Evolutionary conservation across 1,140 invertebrate genomes (phyloP), one percentile per base, ranked within the genome.

Genomic region (Acromyrmex charruanus): DNA sequence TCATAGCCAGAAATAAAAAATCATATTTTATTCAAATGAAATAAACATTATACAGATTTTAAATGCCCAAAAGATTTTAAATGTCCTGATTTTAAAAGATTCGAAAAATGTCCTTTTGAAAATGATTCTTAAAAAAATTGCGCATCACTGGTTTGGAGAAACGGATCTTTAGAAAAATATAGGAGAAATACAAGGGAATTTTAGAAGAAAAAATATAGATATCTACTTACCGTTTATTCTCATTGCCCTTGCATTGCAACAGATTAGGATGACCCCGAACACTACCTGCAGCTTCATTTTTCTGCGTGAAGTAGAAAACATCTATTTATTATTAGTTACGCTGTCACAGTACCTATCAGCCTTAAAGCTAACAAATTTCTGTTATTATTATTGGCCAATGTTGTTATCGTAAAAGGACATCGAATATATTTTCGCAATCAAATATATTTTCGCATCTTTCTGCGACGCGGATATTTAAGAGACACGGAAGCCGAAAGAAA

Each of bases 211-310:
- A 69, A 69, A 28, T 51, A 51, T 51, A 49, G 44, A 69, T 25
- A 51, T 69, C 35, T 66, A 9, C 6, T 69, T 69, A 69, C 66
- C 2, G 14, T 25, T 49, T 69, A 12, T 69, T 5, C 2, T 16
- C 12, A n/a, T 14, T 18, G 66, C 66, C 66, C 12, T 28, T 2
- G 3, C 66, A 10, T 69, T 69, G 66, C 14, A 69, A 18, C 66
- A 69, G 39, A 69, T 51, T 21, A 69, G 21, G 21, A 69, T 51
- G 12, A 69, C 21, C 2, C 66, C 66, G 21, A 69, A n/a, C n/a
- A 12, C n/a, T 5, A 49, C 10, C 12, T 25, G 21, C 21, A 69
- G 39, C 14, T 49, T 69, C 66, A 69, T 69, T 25, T 69, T 51
- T 69, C 44, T 69, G 21, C 6, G 39, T 51, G 14, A 69, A 51